Conservation (phyloP, 2,797 vertebrate species). For the Sebastes melanostomus region DNA sequence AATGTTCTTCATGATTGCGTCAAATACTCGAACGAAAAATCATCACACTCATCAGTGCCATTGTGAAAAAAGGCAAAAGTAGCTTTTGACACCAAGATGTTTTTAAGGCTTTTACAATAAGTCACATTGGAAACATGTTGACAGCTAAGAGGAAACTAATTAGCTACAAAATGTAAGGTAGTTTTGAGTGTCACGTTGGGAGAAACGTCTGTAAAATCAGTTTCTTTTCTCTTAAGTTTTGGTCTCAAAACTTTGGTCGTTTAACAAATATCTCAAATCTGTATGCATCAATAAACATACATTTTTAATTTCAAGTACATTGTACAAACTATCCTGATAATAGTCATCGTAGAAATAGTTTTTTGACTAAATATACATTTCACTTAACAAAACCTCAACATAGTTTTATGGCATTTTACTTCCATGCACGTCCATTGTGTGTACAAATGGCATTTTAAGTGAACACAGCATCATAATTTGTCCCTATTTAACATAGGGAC, state of each 20-base stretch:
- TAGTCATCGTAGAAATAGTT: neutral
- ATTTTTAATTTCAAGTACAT: conserved; percentile 53
- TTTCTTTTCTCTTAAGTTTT: conserved; percentile 70
- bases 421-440: conserved; percentile 5
- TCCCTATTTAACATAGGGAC: conserved; percentile 6
- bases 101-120: neutral
- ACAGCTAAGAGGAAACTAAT: conserved; percentile 10
- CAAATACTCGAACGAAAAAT: conserved; percentile 4
- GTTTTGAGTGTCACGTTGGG: conserved; percentile 62
- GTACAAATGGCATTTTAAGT: conserved; percentile 34
- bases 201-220: conserved; percentile 49
- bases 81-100: conserved; percentile 27
- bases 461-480: conserved; percentile 23
- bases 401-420: conserved; percentile 41
- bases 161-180: conserved; percentile 51
- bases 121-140: neutral
- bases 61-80: conserved; percentile 17
- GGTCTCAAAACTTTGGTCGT: conserved; percentile 80
- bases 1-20: conserved; percentile 18
- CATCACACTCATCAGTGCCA: conserved; percentile 42
- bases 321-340: conserved; percentile 26
- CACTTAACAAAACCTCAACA: conserved; percentile 20
- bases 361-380: conserved; percentile 15
- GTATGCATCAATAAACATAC: conserved; percentile 8
- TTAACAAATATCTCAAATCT: conserved; percentile 40